Conservation (phyloP, 2,888 invertebrate species). For the Cylloceria caligata region DNA sequence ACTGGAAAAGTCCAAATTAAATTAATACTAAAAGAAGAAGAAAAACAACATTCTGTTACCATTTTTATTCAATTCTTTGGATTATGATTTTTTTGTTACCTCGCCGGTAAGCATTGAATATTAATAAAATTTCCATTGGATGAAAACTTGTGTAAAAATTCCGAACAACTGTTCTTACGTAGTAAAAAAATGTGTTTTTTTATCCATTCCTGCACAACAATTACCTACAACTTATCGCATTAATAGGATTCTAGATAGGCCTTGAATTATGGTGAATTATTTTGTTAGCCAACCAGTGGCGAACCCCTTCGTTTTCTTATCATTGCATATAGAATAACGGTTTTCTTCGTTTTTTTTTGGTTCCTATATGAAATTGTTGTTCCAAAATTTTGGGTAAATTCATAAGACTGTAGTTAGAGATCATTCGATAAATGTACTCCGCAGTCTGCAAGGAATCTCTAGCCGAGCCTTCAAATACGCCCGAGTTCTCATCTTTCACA, state of each 20-base stretch:
- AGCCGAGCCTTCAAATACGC: constrained; percentile 28
- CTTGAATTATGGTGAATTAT: constrained; percentile 42
- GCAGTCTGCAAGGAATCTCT: constrained; percentile 2
- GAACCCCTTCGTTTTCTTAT: constrained; percentile 20
- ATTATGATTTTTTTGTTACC: not conserved
- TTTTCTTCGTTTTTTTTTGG: not conserved
- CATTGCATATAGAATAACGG: not conserved
- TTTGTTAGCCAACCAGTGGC: constrained; percentile 48
- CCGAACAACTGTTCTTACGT: not conserved
- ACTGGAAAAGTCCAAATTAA: not conserved
- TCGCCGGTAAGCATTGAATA: constrained; percentile 6
- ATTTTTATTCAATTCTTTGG: not conserved
- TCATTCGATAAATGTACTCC: not conserved
- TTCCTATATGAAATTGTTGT: constrained; percentile 24
- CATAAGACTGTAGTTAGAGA: not conserved
- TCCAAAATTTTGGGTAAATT: not conserved
- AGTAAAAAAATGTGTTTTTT: constrained; percentile 1
- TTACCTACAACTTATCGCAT: constrained; percentile 39
- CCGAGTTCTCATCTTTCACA: constrained; percentile 16
- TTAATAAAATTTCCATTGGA: constrained; percentile 4
- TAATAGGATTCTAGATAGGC: constrained; percentile 57
- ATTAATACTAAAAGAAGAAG: not conserved
- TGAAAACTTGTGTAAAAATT: constrained; percentile 14
- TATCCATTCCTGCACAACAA: constrained; percentile 4
- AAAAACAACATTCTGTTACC: not conserved